Percentiles rank a stretch among this genome's conserved stretches.
phyloP scores from a whole-genome alignment of 2,113 vertebrate species.

The Cavia aperea region DNA sequence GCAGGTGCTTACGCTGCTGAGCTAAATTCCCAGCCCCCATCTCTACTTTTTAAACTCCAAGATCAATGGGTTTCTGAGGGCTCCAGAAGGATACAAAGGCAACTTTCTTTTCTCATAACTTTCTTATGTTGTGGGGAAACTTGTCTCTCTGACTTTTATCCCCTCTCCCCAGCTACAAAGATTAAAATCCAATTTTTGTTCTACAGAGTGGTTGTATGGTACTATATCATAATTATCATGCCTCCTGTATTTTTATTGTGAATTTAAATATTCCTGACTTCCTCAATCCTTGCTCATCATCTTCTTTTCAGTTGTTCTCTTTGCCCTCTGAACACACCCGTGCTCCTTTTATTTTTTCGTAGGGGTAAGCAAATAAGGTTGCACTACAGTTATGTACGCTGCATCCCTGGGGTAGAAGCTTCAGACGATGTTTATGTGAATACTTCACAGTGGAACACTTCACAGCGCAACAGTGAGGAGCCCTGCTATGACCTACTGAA shows the following conservation, averaged over 20 bases:
- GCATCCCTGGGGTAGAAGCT: background rate
- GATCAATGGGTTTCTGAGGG: background rate
- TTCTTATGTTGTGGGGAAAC: background rate
- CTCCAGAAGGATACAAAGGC: background rate
- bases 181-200: background rate
- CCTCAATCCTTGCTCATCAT: background rate
- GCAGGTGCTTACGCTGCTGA: too few species aligned
- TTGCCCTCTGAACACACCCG: background rate
- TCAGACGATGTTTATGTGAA: background rate
- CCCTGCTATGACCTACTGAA: background rate
- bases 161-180: background rate
- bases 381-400: background rate
- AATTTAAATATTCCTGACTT: background rate
- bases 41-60: background rate
- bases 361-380: background rate
- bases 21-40: background rate
- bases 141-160: background rate
- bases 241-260: background rate
- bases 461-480: background rate
- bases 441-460: background rate
- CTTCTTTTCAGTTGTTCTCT: background rate
- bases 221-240: background rate
- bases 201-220: background rate
- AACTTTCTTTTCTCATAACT: background rate
- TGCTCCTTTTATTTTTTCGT: background rate